Evolutionary conservation across 2,888 invertebrate genomes (phyloP).

Genomic region (Saturnia pavonia): DNA sequence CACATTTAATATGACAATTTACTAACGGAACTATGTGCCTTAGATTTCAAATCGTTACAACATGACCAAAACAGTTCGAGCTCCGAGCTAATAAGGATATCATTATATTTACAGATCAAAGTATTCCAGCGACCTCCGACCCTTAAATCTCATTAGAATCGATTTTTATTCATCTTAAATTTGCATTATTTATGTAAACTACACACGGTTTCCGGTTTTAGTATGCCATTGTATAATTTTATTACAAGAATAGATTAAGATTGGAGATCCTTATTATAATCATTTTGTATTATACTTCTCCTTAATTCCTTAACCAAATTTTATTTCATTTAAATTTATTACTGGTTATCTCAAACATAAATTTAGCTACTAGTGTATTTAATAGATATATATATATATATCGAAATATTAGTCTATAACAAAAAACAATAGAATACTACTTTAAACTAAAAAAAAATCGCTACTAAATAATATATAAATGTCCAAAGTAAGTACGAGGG

Average conservation of each 20-base stretch:
- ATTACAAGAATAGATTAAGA: background rate
- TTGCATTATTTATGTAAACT: conserved; percentile 20
- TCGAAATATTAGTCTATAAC: too few species aligned
- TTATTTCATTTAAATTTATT: too few species aligned
- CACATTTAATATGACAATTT: conserved; percentile 38
- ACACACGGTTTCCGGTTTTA: conserved; percentile 16
- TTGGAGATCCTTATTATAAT: background rate
- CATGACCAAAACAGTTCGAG: conserved; percentile 24
- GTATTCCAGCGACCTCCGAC: conserved; percentile 5
- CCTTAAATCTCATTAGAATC: conserved; percentile 13
- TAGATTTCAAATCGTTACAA: conserved; percentile 20
- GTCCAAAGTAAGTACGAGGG: too few species aligned
- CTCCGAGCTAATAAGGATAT: conserved; percentile 7
- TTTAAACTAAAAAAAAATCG: too few species aligned
- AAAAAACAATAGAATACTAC: too few species aligned
- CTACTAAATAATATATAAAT: too few species aligned
- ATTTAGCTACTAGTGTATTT: too few species aligned
- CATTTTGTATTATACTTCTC: background rate
- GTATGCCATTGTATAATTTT: conserved; percentile 13
- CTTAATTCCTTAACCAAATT: too few species aligned
- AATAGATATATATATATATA: too few species aligned
- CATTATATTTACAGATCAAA: conserved; percentile 8
- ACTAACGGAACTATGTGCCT: conserved; percentile 43
- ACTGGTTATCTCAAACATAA: too few species aligned
- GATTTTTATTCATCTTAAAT: conserved; percentile 11